These are phyloP conservation scores for Vandiemenella viatica DNA, from an alignment of 2,888 invertebrate species.

Conservation along the genomic window DNA sequence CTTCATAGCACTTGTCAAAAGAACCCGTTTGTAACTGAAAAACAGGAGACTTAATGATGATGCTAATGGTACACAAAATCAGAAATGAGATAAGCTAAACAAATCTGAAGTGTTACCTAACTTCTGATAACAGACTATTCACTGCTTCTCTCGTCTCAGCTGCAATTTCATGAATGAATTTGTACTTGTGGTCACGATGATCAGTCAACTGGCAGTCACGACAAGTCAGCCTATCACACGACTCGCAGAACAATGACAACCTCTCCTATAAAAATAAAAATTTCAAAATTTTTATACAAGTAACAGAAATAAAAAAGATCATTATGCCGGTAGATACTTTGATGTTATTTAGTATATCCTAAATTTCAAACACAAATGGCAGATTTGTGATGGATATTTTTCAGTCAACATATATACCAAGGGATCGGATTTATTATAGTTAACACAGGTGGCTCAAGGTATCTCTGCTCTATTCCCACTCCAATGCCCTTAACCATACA, in stretches of 20 bases:
- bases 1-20: constrained; percentile 48
- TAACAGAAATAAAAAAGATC: background rate
- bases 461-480: too few species aligned
- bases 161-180: constrained; percentile 82
- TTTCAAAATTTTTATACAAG: background rate
- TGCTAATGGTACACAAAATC: too few species aligned
- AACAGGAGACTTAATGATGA: too few species aligned
- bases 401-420: too few species aligned
- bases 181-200: constrained; percentile 87
- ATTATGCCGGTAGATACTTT: too few species aligned
- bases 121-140: constrained; percentile 48
- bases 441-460: too few species aligned
- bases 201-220: constrained; percentile 85
- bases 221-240: constrained; percentile 83
- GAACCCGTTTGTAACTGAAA: constrained; percentile 52
- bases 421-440: too few species aligned
- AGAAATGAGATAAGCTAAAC: background rate
- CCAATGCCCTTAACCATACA: too few species aligned
- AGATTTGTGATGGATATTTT: too few species aligned
- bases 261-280: constrained; percentile 43
- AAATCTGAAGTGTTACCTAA: constrained; percentile 31
- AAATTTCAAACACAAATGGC: too few species aligned
- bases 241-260: constrained; percentile 78
- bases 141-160: constrained; percentile 50
- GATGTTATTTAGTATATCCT: too few species aligned